Base-by-base conservation (phyloP, 2,888 invertebrate genomes). In the Bibio marci region DNA sequence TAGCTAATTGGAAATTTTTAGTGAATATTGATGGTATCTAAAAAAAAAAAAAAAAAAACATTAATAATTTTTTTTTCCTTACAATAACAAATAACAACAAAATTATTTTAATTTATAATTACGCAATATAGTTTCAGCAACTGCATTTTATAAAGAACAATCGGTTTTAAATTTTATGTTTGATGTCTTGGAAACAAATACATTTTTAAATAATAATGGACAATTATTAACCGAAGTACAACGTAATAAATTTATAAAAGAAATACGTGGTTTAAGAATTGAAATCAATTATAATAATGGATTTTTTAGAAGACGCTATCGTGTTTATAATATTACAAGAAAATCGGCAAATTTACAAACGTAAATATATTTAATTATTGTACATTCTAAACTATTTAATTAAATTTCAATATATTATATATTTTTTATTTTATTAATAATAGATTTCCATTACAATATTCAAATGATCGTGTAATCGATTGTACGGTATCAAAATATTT, bases 1-100 rank as follows among this genome's bases (percentile, higher is more conserved):
- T 98, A 11, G 95, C 95, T 44, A 97, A 97, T 57, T 99, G 98
- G 98, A 98, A 98, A 71, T 99, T 99, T 98, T 98, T 99, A 95
- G 73, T 99, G 44, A 98, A 98, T 63, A 99, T 98, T 65, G 98
- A 99, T 67, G 95, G 92, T 92, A 64, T 58, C 62, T 50, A n/a
- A n/a, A 3, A 2, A 13, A 15, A 27, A 17, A 36, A 36, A 32
- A 8, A 12, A 11, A 32, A 13, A 25, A 30, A 38, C n/a, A 22
- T 33, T 26, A 12, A 22, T 35, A 27, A 13, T 22, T 34, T 25
- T 10, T 11, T 22, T 4, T 13, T 17, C 8, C 11, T 28, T 34
- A 74, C 33, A 73, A 71, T 22, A 73, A 73, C 12, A 75, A 73
- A 26, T 37, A 43, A 13, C 11, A 39, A 32, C 13, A 18, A 25